Conservation (phyloP, 2,797 vertebrate genomes). For the Cetoscarus ocellatus region DNA sequence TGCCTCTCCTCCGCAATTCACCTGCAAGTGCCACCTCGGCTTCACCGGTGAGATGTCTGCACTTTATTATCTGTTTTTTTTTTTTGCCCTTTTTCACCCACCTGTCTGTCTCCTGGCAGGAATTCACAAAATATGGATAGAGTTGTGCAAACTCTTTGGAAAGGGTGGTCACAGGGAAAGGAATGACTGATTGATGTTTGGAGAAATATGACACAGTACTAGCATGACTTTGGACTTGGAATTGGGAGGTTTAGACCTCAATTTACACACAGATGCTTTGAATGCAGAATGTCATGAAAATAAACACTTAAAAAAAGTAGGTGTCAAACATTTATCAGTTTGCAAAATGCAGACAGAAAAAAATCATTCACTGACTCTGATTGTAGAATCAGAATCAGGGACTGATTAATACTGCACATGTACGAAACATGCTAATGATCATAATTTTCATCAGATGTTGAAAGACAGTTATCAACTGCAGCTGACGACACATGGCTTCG, state of each 20-base stretch:
- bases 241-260: no score
- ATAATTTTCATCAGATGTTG: no score
- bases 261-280: no score
- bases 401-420: no score
- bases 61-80: constrained; percentile 21
- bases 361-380: no score
- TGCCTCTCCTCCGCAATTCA: constrained; percentile 71
- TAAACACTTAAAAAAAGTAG: not conserved
- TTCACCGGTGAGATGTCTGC: constrained; percentile 83
- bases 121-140: constrained; percentile 29
- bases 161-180: constrained; percentile 19
- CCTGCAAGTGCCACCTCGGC: constrained; percentile 78
- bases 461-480: no score
- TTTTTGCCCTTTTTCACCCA: constrained; percentile 23
- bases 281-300: no score
- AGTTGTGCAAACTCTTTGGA: constrained; percentile 28
- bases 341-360: no score
- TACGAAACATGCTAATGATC: no score
- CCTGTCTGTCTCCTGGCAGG: constrained; percentile 19
- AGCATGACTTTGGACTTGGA: not conserved
- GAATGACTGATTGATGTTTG: constrained; percentile 34
- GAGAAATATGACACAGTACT: not conserved
- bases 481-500: no score
- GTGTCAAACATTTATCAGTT: no score
- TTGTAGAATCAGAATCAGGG: no score